Evolutionary conservation across 2,113 vertebrate species (phyloP).

Genomic region (Halcyon senegalensis): DNA sequence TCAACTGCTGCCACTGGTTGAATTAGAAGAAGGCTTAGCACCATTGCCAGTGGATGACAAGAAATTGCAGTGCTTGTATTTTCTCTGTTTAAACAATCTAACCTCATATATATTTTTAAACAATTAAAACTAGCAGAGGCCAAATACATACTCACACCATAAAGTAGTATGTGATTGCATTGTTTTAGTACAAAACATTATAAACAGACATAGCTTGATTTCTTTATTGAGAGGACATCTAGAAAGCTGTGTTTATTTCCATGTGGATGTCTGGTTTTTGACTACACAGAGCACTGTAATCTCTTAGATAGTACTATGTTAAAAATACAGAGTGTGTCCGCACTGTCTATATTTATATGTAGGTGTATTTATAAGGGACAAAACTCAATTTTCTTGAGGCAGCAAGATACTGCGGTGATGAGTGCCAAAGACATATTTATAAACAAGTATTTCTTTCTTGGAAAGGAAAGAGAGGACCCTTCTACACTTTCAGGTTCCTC

Average conservation of each 20-base stretch:
- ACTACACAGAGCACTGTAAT: not conserved
- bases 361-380: not conserved
- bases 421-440: not conserved
- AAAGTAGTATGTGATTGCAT: not conserved
- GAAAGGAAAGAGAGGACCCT: not conserved
- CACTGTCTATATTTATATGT: not conserved
- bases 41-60: not conserved
- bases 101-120: not conserved
- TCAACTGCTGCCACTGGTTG: not conserved
- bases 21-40: not conserved
- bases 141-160: not conserved
- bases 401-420: not conserved
- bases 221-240: not conserved
- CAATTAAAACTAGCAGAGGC: not conserved
- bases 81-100: not conserved
- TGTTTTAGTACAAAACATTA: not conserved
- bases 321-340: not conserved
- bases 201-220: not conserved
- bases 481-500: not conserved
- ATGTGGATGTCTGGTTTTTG: not conserved
- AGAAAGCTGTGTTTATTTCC: not conserved
- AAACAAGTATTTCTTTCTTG: not conserved
- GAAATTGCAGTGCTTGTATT: not conserved
- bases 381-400: not conserved
- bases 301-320: not conserved